Base-by-base conservation (phyloP, 1,140 invertebrate genomes). In the Drosophila lini region DNA sequence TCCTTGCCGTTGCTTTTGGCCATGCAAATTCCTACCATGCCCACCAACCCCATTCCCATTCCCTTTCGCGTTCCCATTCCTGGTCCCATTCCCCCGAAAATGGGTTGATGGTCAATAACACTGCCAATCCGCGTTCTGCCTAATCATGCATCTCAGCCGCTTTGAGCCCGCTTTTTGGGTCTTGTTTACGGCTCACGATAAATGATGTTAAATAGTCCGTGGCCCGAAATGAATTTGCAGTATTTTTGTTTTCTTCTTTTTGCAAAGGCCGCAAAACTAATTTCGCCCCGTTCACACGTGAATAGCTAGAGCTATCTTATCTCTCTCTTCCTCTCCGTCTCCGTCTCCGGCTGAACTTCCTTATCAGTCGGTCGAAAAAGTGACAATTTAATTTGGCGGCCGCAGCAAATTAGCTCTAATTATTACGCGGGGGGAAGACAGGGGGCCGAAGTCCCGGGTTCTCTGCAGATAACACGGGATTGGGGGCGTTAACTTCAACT, bases 341-440 rank as follows among this genome's bases (percentile, higher is more conserved):
- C 25, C 10, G 13, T 32, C 38, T 16, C 28, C 8, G 7, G 31
- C 22, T 16, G 47, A 28, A 32, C 48, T 53, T 3, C 16, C 50
- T 80, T 88, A 88, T 88, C 83, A 67, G 78, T 55, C 38, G n/a
- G 28, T 56, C 34, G 52, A 45, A 74, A 53, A 74, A 78, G 76
- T 80, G 79, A 79, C 79, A 79, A 81, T 86, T 75, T 69, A 62
- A 78, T 81, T 85, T 81, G 78, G 82, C 82, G 74, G 74, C 69
- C 75, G 59, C 74, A 89, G 84, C 77, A 89, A 88, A 88, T 89
- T 88, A 83, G 83, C 80, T 68, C 65, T 85, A 86, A 83, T 74
- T 79, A 83, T 70, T 69, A 71, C 55, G 53, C 70, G n/a, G 31
- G 8, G 19, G 34, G 19, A 31, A 50, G 48, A 50, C n/a, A 50